These are phyloP conservation scores for Oeneis ivallda DNA, from an alignment of 2,888 invertebrate genomes.

Conservation along the genomic window DNA sequence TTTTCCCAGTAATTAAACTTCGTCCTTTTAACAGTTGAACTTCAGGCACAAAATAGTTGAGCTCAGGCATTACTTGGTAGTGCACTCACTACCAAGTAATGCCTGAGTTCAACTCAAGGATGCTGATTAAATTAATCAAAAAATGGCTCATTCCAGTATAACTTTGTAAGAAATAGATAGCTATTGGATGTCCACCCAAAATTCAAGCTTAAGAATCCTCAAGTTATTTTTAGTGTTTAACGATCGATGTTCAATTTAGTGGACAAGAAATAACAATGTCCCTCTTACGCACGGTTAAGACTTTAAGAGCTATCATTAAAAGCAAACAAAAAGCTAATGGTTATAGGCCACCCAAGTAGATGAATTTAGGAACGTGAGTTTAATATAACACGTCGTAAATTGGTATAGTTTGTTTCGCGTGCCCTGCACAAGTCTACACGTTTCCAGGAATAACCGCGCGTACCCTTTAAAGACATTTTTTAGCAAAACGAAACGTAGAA, in stretches of 20 bases:
- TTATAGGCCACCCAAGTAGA: constrained; percentile 76
- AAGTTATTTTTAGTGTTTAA: constrained; percentile 19
- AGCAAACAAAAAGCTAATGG: constrained; percentile 68
- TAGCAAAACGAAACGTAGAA: constrained; percentile 68
- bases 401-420: constrained; percentile 63
- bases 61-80: too few species aligned
- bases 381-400: constrained; percentile 74
- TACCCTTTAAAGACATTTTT: constrained; percentile 73
- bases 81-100: too few species aligned
- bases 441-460: constrained; percentile 70
- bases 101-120: too few species aligned
- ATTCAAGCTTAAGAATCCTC: background rate
- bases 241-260: constrained; percentile 26
- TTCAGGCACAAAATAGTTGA: too few species aligned
- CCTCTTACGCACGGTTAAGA: constrained; percentile 60
- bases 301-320: constrained; percentile 68
- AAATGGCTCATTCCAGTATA: too few species aligned
- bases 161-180: background rate
- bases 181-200: constrained; percentile 13
- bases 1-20: too few species aligned
- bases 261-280: constrained; percentile 58
- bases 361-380: constrained; percentile 66
- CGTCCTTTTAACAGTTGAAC: too few species aligned
- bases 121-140: too few species aligned
- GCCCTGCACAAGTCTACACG: constrained; percentile 52